A percentile compares a stretch with the other conserved stretches of the same genome.
These are phyloP conservation scores for Clostera curtula DNA, from an alignment of 2,888 invertebrate species.

Conservation along the genomic window DNA sequence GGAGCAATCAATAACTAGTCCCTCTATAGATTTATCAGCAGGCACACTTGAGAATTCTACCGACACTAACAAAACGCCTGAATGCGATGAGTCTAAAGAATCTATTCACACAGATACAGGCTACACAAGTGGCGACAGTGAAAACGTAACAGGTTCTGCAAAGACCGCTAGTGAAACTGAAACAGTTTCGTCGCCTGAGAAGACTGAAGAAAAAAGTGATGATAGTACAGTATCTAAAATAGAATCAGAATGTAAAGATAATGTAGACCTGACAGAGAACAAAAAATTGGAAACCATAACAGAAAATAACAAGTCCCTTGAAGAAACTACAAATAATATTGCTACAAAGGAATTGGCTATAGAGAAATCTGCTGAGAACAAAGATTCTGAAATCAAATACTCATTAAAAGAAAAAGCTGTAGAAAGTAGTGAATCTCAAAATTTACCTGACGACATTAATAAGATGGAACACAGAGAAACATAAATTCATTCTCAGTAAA, in stretches of 20 bases:
- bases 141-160: too few species aligned
- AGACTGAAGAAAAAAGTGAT: not conserved
- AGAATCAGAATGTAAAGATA: not conserved
- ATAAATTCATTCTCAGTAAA: conserved; percentile 7
- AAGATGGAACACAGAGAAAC: not conserved
- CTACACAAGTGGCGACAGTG: conserved; percentile 26
- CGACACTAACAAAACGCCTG: conserved; percentile 32
- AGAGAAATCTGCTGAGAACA: not conserved
- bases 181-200: conserved; percentile 3
- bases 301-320: not conserved
- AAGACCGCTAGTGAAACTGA: conserved; percentile 15
- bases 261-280: conserved; percentile 1
- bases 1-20: conserved; percentile 14
- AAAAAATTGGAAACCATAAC: not conserved
- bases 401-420: conserved; percentile 1
- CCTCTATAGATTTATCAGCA: conserved; percentile 28
- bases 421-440: conserved; percentile 2
- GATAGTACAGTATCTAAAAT: not conserved
- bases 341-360: not conserved
- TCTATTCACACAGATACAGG: conserved; percentile 39
- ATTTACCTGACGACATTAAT: not conserved
- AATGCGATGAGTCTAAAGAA: conserved; percentile 40
- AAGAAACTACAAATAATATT: conserved; percentile 1
- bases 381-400: not conserved
- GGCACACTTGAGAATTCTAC: conserved; percentile 30